Base-by-base conservation (phyloP, 2,797 vertebrate genomes). In the Macrochelys suwanniensis region DNA sequence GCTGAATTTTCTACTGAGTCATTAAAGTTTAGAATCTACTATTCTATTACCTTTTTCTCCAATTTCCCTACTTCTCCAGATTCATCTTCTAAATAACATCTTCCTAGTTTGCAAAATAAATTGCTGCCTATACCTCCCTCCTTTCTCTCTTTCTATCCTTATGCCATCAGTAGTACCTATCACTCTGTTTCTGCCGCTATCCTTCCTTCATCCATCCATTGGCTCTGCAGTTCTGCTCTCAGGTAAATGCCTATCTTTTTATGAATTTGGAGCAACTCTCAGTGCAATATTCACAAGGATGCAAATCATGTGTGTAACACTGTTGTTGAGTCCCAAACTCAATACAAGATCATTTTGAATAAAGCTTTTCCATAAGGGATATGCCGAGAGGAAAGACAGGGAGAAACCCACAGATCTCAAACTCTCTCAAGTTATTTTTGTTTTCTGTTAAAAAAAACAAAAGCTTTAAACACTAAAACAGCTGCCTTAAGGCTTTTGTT, bases 401-500 rank as follows among this genome's bases (percentile, higher is more conserved):
- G 77, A 10, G 21, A 68, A 85, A 15, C 53, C 83, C 42, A 45
- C 47, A 92, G 28, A 45, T 54, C 61, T 50, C 92, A 77, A 89
- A 85, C 84, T 92, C 92, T 45, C 77, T 37, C 50, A 54, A 91
- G 85, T 94, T 96, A 95, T 92, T 81, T 96, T 85, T 78, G 80
- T 93, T 94, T 82, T 79, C 78, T 91, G 92, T 59, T 88, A 91
- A 65, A 3, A 54, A 68, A 0, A 23, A 19, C 37, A 87, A 82
- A 92, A 71, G 61, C 96, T 98, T 96, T 96, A 96, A 97, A 93
- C 87, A 76, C 33, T 54, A 89, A 96, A 96, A 84, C 90, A 85
- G 50, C 83, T 94, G 92, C 88, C 93, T 93, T 85, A 96, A 96
- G 92, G 87, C 86, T 96, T 97, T 92, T 57, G 84, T 76, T 94